These are phyloP conservation scores for Quiscalus mexicanus DNA, from an alignment of 2,113 vertebrate genomes.

Conservation along the genomic window DNA sequence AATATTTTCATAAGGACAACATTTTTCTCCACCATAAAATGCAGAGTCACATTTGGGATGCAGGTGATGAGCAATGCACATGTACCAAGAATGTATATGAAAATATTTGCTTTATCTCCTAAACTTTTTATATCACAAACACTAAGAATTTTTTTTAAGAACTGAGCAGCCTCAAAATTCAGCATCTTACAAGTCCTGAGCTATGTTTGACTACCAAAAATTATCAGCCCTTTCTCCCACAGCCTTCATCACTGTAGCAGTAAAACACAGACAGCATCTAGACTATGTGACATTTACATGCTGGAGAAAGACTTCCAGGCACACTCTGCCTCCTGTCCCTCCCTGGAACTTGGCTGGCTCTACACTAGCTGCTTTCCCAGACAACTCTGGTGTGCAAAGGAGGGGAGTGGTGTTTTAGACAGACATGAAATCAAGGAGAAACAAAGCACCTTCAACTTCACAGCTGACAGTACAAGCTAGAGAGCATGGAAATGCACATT, in stretches of 20 bases:
- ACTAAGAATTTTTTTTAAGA: neutral
- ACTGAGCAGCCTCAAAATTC: neutral
- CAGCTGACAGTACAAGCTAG: neutral
- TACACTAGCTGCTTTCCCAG: neutral
- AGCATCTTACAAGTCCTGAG: neutral
- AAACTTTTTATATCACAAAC: neutral
- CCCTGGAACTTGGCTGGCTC: neutral
- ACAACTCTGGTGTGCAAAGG: neutral
- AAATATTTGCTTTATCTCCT: neutral
- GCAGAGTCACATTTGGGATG: neutral
- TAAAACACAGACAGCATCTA: neutral
- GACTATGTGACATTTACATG: neutral
- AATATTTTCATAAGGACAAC: neutral
- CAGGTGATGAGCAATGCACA: neutral
- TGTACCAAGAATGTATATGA: accelerated
- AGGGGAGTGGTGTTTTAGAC: neutral
- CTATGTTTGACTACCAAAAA: neutral
- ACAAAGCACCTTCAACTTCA: neutral
- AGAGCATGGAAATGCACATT: neutral
- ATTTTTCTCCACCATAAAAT: neutral
- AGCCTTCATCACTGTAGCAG: neutral
- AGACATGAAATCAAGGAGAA: neutral
- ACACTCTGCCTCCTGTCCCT: neutral
- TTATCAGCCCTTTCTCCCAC: neutral
- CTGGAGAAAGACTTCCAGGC: neutral